A percentile compares a stretch with the other conserved stretches of the same genome.
These are phyloP conservation scores for Epinotia brunnichana DNA, from an alignment of 2,888 invertebrate genomes.

Conservation along the genomic window DNA sequence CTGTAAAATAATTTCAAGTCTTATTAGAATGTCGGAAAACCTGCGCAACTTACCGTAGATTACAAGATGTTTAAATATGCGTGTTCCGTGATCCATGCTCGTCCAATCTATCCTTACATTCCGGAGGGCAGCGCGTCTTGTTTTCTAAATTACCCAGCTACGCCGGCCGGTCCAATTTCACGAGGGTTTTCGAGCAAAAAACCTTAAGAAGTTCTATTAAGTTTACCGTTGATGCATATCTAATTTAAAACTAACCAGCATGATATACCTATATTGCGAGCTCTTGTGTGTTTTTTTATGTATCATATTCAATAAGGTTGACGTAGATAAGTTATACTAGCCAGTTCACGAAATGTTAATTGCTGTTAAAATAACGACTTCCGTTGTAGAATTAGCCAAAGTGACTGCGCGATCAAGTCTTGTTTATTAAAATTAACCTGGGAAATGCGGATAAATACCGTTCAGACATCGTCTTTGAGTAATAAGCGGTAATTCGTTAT, in stretches of 20 bases:
- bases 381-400: conserved; percentile 27
- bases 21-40: not conserved
- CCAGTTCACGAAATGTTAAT: conserved; percentile 22
- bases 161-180: conserved; percentile 53
- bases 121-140: conserved; percentile 51
- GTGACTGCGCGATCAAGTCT: conserved; percentile 20
- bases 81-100: conserved; percentile 48
- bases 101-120: conserved; percentile 50
- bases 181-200: conserved; percentile 59
- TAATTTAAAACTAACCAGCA: conserved; percentile 50
- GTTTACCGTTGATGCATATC: conserved; percentile 52
- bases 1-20: too few species aligned
- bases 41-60: not conserved
- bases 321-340: conserved; percentile 18
- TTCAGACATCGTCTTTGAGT: conserved; percentile 21
- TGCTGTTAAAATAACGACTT: conserved; percentile 24
- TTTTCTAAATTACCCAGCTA: conserved; percentile 58
- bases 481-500: conserved; percentile 36
- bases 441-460: conserved; percentile 15
- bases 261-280: not conserved
- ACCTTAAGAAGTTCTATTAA: conserved; percentile 59
- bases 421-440: conserved; percentile 29
- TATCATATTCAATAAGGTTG: conserved; percentile 3
- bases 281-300: conserved; percentile 1
- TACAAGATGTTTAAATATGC: conserved; percentile 33